Evolutionary conservation across 2,888 invertebrate species (phyloP).

Genomic region (Lasiommata megera): DNA sequence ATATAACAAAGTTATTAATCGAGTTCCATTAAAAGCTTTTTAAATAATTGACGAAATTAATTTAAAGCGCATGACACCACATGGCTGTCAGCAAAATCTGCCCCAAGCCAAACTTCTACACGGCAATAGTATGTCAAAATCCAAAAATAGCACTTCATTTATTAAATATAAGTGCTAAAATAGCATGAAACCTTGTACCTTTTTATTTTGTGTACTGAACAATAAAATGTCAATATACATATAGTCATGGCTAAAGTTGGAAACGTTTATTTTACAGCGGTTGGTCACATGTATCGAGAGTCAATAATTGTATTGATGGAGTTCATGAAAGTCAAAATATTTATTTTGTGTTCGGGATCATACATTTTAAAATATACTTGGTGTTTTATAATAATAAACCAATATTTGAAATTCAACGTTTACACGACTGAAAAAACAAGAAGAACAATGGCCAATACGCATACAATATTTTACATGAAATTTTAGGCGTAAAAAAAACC

Average conservation of each 20-base stretch:
- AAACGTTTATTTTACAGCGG: constrained; percentile 62
- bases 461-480: no score
- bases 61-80: constrained; percentile 26
- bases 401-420: neutral
- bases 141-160: neutral
- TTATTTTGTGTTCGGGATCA: constrained; percentile 26
- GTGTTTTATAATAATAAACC: neutral
- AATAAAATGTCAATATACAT: constrained; percentile 49
- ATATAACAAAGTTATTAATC: neutral
- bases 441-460: no score
- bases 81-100: constrained; percentile 22
- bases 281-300: constrained; percentile 50
- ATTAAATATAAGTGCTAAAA: constrained; percentile 7
- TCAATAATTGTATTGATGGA: constrained; percentile 63
- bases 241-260: constrained; percentile 47
- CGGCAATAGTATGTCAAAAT: neutral
- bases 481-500: no score
- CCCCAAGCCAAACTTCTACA: constrained; percentile 19
- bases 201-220: constrained; percentile 4
- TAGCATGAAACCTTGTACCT: neutral
- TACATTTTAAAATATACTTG: constrained; percentile 21
- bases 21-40: constrained; percentile 9
- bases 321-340: constrained; percentile 59
- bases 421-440: no score
- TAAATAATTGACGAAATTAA: constrained; percentile 34